These are phyloP conservation scores for Anarhynchus alexandrinus DNA, from an alignment of 2,113 vertebrate species.

Conservation along the genomic window DNA sequence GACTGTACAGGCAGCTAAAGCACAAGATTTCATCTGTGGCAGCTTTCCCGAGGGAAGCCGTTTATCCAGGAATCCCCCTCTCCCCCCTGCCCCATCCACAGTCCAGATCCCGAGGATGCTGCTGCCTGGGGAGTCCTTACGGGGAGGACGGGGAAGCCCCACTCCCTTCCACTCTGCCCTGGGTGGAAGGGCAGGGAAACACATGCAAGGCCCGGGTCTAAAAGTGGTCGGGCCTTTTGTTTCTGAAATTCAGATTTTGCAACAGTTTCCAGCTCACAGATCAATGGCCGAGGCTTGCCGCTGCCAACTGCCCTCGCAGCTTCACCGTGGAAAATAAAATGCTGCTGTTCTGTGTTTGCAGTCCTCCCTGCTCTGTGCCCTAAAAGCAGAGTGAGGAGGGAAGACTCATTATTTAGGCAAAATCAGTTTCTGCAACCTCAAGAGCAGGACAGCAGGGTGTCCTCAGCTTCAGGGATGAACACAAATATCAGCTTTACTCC, in stretches of 20 bases:
- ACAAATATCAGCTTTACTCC: neutral
- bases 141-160: fast-evolving
- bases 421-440: neutral
- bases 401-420: neutral
- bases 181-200: neutral
- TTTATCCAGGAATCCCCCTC: neutral
- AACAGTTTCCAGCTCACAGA: neutral
- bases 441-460: too few relatives aligned
- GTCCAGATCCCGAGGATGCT: neutral
- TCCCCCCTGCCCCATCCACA: neutral
- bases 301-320: neutral
- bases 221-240: neutral
- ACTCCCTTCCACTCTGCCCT: neutral
- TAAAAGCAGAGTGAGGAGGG: neutral
- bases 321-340: neutral
- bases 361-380: fast-evolving
- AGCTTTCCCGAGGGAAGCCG: neutral
- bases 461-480: neutral
- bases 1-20: neutral
- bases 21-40: neutral
- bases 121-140: neutral
- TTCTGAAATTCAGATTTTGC: neutral
- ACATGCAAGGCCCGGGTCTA: neutral
- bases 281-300: neutral
- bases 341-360: neutral